phyloP scores from a whole-genome alignment of 2,888 invertebrate genomes.

The Ochropacha duplaris region DNA sequence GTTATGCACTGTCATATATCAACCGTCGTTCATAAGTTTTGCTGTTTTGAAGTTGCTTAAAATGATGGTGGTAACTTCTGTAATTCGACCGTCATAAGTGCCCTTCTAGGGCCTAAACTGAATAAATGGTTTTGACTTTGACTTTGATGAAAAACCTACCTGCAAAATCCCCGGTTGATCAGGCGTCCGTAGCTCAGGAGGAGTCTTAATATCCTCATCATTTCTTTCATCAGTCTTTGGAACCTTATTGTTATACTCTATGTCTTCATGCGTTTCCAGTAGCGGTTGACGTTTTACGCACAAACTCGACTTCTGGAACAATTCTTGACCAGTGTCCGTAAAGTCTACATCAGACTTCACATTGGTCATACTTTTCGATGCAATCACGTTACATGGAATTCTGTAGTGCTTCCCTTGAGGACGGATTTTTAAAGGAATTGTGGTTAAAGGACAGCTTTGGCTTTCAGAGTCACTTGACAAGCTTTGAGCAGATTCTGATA shows the following conservation, averaged over 20 bases:
- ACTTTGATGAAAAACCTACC: conserved; percentile 63
- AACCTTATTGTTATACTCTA: conserved; percentile 78
- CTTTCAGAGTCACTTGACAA: conserved; percentile 86
- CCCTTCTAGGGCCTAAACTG: no score
- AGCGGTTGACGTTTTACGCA: conserved; percentile 79
- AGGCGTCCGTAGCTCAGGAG: conserved; percentile 46
- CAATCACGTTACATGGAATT: conserved; percentile 67
- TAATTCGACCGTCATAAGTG: no score
- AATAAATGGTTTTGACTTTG: no score
- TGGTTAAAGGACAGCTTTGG: conserved; percentile 79
- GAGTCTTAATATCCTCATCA: conserved; percentile 50
- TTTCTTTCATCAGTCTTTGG: conserved; percentile 72
- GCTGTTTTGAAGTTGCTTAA: no score
- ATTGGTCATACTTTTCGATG: conserved; percentile 85
- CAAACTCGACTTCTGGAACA: conserved; percentile 52
- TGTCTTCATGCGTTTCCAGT: conserved; percentile 68
- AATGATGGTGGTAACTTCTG: no score
- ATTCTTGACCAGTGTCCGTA: conserved; percentile 70
- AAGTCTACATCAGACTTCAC: conserved; percentile 80
- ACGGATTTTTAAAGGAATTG: conserved; percentile 82
- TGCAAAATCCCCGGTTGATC: conserved; percentile 85
- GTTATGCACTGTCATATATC: no score
- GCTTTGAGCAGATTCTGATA: conserved; percentile 86
- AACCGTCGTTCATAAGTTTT: no score
- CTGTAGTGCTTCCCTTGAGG: conserved; percentile 70